phyloP scores from a whole-genome alignment of 35 echinoderm and acorn worm genomes.

The Chiridota heheva region DNA sequence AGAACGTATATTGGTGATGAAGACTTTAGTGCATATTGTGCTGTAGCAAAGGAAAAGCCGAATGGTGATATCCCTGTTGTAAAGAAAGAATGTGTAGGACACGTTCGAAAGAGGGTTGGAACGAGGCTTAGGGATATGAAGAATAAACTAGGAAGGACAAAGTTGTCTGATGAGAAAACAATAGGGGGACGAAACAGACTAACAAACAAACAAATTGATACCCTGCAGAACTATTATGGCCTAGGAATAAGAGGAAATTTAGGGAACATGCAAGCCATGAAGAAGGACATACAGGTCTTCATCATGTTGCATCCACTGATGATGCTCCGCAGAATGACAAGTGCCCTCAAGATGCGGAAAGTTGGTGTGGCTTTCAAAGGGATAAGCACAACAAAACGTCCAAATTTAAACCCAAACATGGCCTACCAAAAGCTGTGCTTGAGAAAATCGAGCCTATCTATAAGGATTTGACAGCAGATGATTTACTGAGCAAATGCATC shows the following conservation, averaged over 20 bases:
- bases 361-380: constrained; percentile 14
- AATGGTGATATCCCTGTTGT: not conserved
- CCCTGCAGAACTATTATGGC: constrained; percentile 54
- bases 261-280: constrained; percentile 42
- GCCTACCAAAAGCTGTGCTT: not conserved
- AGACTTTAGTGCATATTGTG: not conserved
- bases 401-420: not conserved
- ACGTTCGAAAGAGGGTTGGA: constrained; percentile 21
- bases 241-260: constrained; percentile 39
- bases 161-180: constrained; percentile 27
- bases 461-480: constrained; percentile 18
- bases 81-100: constrained; percentile 45
- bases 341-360: constrained; percentile 21
- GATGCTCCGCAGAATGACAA: constrained; percentile 14
- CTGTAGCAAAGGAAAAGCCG: not conserved
- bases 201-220: constrained; percentile 41
- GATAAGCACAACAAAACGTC: not conserved
- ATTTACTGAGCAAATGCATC: constrained; percentile 2
- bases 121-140: not conserved
- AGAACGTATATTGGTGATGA: constrained; percentile 33
- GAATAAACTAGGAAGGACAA: not conserved
- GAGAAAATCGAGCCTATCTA: constrained; percentile 14
- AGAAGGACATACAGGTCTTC: constrained; percentile 34
- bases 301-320: constrained; percentile 43
- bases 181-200: constrained; percentile 40